Evolutionary conservation across 1,140 invertebrate species (phyloP), one percentile per base, ranked within the genome.

Genomic region (Bombyx mandarina): DNA sequence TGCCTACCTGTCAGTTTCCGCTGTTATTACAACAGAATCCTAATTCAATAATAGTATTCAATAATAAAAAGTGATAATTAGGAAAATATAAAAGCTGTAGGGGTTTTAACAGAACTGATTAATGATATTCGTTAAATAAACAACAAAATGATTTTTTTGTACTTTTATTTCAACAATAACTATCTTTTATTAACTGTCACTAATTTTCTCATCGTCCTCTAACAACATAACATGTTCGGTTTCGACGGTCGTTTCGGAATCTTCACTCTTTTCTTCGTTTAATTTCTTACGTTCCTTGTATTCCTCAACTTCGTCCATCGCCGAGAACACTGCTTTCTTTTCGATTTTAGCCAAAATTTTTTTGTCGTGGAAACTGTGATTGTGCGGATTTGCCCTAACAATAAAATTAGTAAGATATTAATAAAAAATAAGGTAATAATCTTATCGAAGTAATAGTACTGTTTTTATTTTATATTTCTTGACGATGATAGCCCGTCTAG

Each of bases 311-410:
- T 87, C 77, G 35, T 86, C 79, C 8, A 88, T 61, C 6, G 83
- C 77, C 0, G 82, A 82, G 62, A 74, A 89, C 6, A 89, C 76
- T 8, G 77, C 73, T 56, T 87, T 85, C 63, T 86, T 88, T 60
- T 86, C 77, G 10, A 88, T 79, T 60, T 88, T 88, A 1, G 62
- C 57, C 1, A 88, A 59, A 43, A 88, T 88, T 63, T 88, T 89
- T 62, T 83, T 83, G 48, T 89, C 87, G 35, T 89, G 87, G 63
- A 79, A 88, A 1, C 77, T 65, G 60, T 89, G 87, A 59, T 79
- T 83, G 61, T 89, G 87, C n/a, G 78, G 74, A 72, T 88, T 86
- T 6, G 74, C 79, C 63, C 87, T 89, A 71, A 8, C 63, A 66
- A 56, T 57, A 65, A 12, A 57, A 42, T 18, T 18, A 18, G 12